Base-by-base conservation (phyloP, 2,113 vertebrate species). In the Salvelinus sp. region DNA sequence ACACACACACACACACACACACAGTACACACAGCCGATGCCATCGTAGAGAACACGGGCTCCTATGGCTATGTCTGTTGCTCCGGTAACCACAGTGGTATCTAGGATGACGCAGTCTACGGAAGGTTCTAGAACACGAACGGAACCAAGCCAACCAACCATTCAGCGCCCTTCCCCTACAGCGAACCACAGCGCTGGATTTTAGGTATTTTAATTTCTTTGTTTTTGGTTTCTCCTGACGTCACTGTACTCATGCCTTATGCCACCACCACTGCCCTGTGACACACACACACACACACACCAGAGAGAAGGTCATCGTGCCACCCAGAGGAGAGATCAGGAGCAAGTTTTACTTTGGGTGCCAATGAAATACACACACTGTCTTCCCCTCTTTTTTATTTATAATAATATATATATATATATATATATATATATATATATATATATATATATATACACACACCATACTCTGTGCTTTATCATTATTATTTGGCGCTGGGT, bases 261-360 rank as follows among this genome's bases (percentile, higher is more conserved):
- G 85, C 91, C 88, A 88, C 79, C 77, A 69, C 75, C 75, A 76
- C 84, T 85, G 81, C 79, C 76, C 86, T 75, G 44, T 69, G 75
- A 71, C 72, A 64, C 10, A 48, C 47, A 64, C 23, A 23, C 23
- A 64, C 25, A 22, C 70, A 30, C 78, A 20, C 84, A 77, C 88
- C 81, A 66, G 86, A n/a, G 38, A 10, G 2, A 5, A 67, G 86
- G 85, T 78, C 85, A 3, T 78, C 78, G 86, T 86, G 84, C 85
- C 81, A 58, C 80, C 81, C 79, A 84, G 63, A 79, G 72, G 78
- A 74, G 80, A 81, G 83, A 83, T 83, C 83, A 86, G 85, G 84
- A 89, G 88, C 78, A 74, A 67, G 77, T 85, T 88, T 88, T 86
- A 72, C 79, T 92, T 90, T 76, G 80, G 87, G 88, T 91, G 90